These are phyloP conservation scores for Rousettus madagascariensis DNA, from an alignment of 2,797 vertebrate genomes.

Conservation along the genomic window DNA sequence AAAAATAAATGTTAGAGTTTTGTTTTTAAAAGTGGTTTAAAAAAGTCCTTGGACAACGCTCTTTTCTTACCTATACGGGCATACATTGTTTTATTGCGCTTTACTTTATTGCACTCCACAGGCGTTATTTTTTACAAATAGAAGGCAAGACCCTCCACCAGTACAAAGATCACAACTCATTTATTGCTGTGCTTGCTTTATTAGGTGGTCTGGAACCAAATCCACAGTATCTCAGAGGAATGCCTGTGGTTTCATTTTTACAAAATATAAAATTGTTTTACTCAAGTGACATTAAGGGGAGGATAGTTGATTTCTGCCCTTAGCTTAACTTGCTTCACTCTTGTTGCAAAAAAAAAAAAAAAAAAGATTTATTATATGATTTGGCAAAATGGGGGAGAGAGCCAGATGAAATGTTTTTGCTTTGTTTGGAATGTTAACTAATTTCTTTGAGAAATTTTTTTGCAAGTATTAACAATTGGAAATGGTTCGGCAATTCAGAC, in stretches of 20 bases:
- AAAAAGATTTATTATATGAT: constrained; percentile 7
- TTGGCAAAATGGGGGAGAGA: not conserved
- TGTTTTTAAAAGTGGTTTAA: constrained; percentile 11
- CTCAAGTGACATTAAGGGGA: not conserved
- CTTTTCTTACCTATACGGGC: not conserved
- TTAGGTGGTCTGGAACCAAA: not conserved
- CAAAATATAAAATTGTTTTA: constrained; percentile 23
- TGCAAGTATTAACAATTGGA: not conserved
- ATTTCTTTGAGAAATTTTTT: not conserved
- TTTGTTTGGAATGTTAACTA: not conserved
- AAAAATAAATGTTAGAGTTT: constrained; percentile 13
- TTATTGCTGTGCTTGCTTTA: not conserved
- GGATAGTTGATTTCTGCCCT: not conserved
- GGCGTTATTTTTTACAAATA: not conserved
- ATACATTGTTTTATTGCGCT: not conserved
- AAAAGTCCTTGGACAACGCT: not conserved
- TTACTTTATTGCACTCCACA: not conserved
- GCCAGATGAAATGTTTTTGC: not conserved
- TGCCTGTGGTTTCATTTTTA: constrained; percentile 9
- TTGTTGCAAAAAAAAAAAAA: not conserved
- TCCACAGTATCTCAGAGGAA: not conserved
- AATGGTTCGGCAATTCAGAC: not conserved
- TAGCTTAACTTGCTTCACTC: constrained; percentile 6
- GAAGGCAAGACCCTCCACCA: not conserved
- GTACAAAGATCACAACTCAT: not conserved